Evolutionary conservation across 2,797 vertebrate genomes (phyloP).

Genomic region (Gymnoscopelus microlampas): DNA sequence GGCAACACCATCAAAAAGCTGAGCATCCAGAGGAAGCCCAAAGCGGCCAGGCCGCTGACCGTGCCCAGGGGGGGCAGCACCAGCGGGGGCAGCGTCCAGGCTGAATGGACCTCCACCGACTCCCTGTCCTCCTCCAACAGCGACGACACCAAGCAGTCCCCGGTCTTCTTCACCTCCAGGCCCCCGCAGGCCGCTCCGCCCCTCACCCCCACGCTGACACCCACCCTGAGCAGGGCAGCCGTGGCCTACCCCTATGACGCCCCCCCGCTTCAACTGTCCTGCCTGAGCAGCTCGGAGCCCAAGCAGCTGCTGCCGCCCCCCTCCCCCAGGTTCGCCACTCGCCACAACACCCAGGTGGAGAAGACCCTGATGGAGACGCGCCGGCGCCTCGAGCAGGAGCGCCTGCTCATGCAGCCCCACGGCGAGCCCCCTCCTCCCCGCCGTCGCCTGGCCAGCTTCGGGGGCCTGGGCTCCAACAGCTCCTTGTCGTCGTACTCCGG

Average conservation of each 20-base stretch:
- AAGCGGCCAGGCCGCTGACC: slow-evolving; percentile 64
- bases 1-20: slow-evolving; percentile 96
- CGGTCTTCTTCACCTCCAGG: slow-evolving; percentile 72
- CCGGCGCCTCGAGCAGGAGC: slow-evolving; percentile 92
- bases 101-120: slow-evolving; percentile 92
- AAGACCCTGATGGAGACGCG: slow-evolving; percentile 99
- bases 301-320: slow-evolving; percentile 86
- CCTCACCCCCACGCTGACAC: slow-evolving; percentile 43
- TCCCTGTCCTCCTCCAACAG: slow-evolving; percentile 96
- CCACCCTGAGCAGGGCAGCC: slow-evolving; percentile 46
- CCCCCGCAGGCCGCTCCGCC: slow-evolving; percentile 57
- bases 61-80: slow-evolving; percentile 69
- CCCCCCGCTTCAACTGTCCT: slow-evolving; percentile 69
- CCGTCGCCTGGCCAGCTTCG: slow-evolving; percentile 93
- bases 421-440: slow-evolving; percentile 84
- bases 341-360: slow-evolving; percentile 93
- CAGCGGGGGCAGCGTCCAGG: slow-evolving; percentile 70
- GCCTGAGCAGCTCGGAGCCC: slow-evolving; percentile 79
- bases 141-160: slow-evolving; percentile 90
- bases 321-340: slow-evolving; percentile 84
- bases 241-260: slow-evolving; percentile 63
- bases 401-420: slow-evolving; percentile 85
- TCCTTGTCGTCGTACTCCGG: slow-evolving; percentile 91
- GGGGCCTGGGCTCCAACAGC: slow-evolving; percentile 92
- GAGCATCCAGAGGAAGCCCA: slow-evolving; percentile 90